Evolutionary conservation across 2,888 invertebrate species (phyloP).

Genomic region (Pseudoips prasinana): DNA sequence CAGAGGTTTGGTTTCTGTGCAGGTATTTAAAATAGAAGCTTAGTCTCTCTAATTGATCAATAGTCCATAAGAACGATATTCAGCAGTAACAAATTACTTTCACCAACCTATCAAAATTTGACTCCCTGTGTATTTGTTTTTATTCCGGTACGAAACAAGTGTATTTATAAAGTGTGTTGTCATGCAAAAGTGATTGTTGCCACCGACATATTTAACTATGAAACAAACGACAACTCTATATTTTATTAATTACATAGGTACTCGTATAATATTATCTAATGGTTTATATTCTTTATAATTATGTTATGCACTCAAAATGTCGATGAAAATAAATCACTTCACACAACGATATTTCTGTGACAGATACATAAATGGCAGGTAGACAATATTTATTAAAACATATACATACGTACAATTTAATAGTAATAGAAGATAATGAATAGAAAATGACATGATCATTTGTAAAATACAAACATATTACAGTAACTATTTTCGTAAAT

Average conservation of each 20-base stretch:
- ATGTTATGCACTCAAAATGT: slow-evolving; percentile 3
- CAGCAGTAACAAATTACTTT: too few species aligned
- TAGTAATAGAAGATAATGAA: slow-evolving; percentile 29
- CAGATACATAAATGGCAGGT: slow-evolving; percentile 6
- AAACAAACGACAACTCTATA: slow-evolving; percentile 14
- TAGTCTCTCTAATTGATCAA: too few species aligned
- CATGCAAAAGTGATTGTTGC: slow-evolving; percentile 15
- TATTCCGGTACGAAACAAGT: too few species aligned
- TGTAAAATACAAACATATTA: slow-evolving; percentile 38
- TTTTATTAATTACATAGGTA: slow-evolving; percentile 7
- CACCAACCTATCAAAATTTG: too few species aligned
- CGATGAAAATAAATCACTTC: slow-evolving; percentile 13
- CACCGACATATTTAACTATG: slow-evolving; percentile 6
- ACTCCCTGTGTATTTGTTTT: too few species aligned
- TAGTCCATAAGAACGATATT: too few species aligned
- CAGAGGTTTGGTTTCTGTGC: too few species aligned
- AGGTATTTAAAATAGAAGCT: too few species aligned
- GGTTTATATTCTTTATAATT: slow-evolving; percentile 9
- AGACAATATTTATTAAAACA: slow-evolving; percentile 17
- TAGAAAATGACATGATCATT: slow-evolving; percentile 34
- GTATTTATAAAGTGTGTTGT: not conserved
- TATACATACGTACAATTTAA: slow-evolving; percentile 8
- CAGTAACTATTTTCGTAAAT: slow-evolving; percentile 28
- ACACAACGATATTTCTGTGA: slow-evolving; percentile 6
- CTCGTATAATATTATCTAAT: slow-evolving; percentile 12